Evolutionary conservation across 2,797 vertebrate species (phyloP), one percentile per base, ranked within the genome.

Genomic region (Sebastolobus altivelis): DNA sequence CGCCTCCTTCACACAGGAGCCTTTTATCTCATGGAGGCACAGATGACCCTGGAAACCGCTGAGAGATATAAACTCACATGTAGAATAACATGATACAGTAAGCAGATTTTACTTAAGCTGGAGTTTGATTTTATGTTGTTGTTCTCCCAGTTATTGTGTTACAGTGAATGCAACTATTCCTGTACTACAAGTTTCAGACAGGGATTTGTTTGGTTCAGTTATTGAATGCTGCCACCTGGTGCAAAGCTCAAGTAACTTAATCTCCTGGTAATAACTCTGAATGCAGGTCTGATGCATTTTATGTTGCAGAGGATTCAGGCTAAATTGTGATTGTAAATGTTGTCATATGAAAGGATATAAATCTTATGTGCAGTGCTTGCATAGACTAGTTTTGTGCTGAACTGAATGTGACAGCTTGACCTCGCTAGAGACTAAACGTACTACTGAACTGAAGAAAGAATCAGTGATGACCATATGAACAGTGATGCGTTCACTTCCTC

Each of bases 161-260:
- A 10, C 20, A 25, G 56, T 54, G 18, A 54, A n/a, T 59, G 31
- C 16, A 63, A 29, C 37, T 16, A 22, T 43, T 16, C 4, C 9
- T 67, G 20, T 25, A 1, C 2, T 18, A 1, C 8, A 43, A 5
- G 43, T 65, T 35, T 79, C 29, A 60, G 1, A 10, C 4, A 27
- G 8, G 14, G 20, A 59, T 85, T 74, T 52, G 35, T 61, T 63
- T 77, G 16, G 75, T 46, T 22, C 4, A 25, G 43, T 79, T 77
- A 71, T 78, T 80, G 38, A 80, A 74, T 75, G 72, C 82, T 85
- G 90, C 90, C 90, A 79, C 80, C 90, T 92, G 80, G 80, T 90
- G 91, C 55, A 65, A 71, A 77, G 52, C 25, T 56, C 18, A 9
- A 72, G 84, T 49, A 83, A 59, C 46, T 66, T 11, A 37, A 62